Evolutionary conservation across 2,113 vertebrate species (phyloP).

Genomic region (Stigmatopora argus): DNA sequence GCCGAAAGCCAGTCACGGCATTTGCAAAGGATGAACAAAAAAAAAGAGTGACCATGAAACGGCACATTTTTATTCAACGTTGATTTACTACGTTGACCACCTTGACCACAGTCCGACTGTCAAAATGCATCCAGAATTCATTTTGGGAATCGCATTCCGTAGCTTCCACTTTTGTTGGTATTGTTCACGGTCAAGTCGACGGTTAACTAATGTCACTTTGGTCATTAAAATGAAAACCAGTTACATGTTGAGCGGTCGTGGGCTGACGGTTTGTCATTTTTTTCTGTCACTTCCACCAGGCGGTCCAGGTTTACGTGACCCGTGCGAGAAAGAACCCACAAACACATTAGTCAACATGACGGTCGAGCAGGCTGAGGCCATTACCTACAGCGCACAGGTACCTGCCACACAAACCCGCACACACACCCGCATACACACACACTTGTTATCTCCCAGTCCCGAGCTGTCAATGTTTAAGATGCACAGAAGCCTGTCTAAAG

Average conservation of each 20-base stretch:
- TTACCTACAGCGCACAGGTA: constrained; percentile 95
- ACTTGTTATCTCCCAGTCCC: constrained; percentile 39
- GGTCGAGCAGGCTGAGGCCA: constrained; percentile 86
- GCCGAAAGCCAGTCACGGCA: no score
- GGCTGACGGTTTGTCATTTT: background rate
- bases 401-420: constrained; percentile 15
- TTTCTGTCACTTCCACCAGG: constrained; percentile 64
- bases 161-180: constrained; percentile 1
- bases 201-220: background rate
- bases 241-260: no score
- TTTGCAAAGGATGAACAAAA: no score
- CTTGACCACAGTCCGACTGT: no score
- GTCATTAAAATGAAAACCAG: no score
- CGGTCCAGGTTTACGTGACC: constrained; percentile 93
- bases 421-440: constrained; percentile 17
- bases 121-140: background rate
- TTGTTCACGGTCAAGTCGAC: background rate
- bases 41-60: no score
- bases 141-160: background rate
- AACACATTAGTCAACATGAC: constrained; percentile 87
- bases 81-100: no score
- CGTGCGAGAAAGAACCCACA: constrained; percentile 91
- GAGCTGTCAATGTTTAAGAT: constrained; percentile 33
- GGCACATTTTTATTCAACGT: no score
- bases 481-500: background rate